These are phyloP conservation scores for Gadopsis bispinosus DNA, from an alignment of 2,797 vertebrate species.

Conservation along the genomic window DNA sequence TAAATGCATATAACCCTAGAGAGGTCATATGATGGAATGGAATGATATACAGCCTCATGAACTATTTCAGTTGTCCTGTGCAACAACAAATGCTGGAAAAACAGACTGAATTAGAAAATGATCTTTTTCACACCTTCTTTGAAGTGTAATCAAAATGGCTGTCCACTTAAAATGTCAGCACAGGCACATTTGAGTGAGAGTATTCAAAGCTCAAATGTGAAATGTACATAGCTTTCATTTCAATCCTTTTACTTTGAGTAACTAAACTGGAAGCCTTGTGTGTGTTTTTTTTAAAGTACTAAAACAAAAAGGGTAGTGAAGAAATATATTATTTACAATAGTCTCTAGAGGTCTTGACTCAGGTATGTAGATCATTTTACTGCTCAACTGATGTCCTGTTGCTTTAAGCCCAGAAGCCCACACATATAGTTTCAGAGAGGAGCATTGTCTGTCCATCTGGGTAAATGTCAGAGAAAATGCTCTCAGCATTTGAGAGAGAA, in stretches of 20 bases:
- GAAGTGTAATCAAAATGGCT: neutral
- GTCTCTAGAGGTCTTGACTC: neutral
- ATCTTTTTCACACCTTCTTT: neutral
- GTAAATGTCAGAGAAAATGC: conserved; percentile 35
- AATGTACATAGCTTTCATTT: neutral
- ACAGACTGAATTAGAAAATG: conserved; percentile 1
- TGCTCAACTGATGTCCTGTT: neutral
- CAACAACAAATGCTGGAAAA: neutral
- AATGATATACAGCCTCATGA: neutral
- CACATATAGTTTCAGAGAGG: neutral
- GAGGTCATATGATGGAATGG: neutral
- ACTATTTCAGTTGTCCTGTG: neutral
- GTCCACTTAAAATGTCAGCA: neutral
- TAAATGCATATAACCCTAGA: conserved; percentile 4
- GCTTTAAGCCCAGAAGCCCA: neutral
- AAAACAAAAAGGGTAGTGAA: neutral
- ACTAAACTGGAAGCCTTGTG: neutral
- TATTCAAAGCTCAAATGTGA: neutral
- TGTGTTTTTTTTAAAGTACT: neutral
- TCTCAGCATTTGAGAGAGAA: neutral
- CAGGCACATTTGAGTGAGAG: neutral
- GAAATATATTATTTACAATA: neutral
- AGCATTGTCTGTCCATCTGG: neutral
- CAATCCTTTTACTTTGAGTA: neutral
- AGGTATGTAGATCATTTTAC: neutral